phyloP scores from a whole-genome alignment of 2,888 invertebrate species.

The Phlogophora meticulosa region DNA sequence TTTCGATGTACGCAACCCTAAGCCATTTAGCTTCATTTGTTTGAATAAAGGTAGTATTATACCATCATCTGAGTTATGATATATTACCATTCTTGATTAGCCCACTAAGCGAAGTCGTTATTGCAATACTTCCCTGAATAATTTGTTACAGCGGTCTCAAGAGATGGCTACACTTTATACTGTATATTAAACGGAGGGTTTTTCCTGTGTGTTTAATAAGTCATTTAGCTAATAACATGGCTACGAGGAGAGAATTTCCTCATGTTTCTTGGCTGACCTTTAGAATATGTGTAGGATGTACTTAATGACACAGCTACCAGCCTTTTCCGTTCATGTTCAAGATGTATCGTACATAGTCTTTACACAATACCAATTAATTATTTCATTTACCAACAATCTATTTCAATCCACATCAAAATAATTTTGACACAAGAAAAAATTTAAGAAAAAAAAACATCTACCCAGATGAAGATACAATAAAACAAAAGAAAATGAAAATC shows the following conservation, averaged over 20 bases:
- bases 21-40: constrained; percentile 17
- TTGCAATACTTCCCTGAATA: constrained; percentile 3
- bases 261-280: constrained; percentile 15
- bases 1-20: too few species aligned
- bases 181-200: constrained; percentile 12
- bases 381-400: neutral
- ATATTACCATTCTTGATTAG: constrained; percentile 38
- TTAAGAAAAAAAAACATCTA: too few species aligned
- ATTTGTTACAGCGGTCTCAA: constrained; percentile 29
- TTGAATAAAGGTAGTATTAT: constrained; percentile 34
- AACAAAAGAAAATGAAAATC: too few species aligned
- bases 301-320: neutral
- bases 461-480: too few species aligned
- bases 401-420: too few species aligned
- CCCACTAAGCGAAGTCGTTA: constrained; percentile 36
- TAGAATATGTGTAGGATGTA: constrained; percentile 19
- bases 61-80: constrained; percentile 27
- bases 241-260: neutral
- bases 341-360: constrained; percentile 2
- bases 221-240: constrained; percentile 18
- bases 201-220: constrained; percentile 15
- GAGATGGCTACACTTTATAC: constrained; percentile 20
- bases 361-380: neutral
- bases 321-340: neutral
- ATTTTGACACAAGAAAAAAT: too few species aligned